Evolutionary conservation across 2,113 vertebrate genomes (phyloP).

Genomic region (Chrysemys picta): DNA sequence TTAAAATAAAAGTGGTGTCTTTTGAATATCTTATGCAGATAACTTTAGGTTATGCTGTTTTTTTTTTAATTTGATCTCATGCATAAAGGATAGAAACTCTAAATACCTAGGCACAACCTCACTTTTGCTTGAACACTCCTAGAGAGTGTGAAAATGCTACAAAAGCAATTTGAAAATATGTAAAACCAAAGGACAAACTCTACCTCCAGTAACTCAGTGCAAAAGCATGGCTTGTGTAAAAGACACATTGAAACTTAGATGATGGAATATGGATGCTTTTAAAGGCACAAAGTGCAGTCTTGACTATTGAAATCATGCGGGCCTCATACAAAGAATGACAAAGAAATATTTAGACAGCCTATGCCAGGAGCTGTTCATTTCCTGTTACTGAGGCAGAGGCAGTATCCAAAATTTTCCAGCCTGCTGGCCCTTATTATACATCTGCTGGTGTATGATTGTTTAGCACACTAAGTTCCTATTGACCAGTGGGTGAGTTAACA

Average conservation of each 20-base stretch:
- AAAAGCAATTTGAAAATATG: conserved; percentile 12
- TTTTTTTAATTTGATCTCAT: neutral
- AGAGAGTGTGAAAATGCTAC: neutral
- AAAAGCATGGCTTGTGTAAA: conserved; percentile 48
- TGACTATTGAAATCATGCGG: conserved; percentile 46
- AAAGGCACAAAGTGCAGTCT: conserved; percentile 27
- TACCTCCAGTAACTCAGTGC: conserved; percentile 16
- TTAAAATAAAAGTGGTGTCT: fast-evolving
- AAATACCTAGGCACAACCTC: neutral
- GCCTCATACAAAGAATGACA: conserved; percentile 61
- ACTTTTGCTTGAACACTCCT: neutral
- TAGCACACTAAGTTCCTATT: conserved; percentile 53
- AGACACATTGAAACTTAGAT: conserved; percentile 4
- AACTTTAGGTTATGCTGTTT: neutral
- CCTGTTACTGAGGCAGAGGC: conserved; percentile 74
- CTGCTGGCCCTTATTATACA: conserved; percentile 69
- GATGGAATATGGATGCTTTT: conserved; percentile 35
- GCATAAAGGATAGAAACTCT: neutral
- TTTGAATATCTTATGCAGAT: neutral
- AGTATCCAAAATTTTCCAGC: conserved; percentile 68
- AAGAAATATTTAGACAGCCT: conserved; percentile 69
- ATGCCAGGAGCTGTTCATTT: conserved; percentile 74
- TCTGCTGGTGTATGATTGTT: conserved; percentile 69
- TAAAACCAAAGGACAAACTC: conserved; percentile 17
- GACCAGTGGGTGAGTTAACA: conserved; percentile 60